Evolutionary conservation across 2,888 invertebrate species (phyloP), one percentile per base, ranked within the genome.

Genomic region (Macaria liturata): DNA sequence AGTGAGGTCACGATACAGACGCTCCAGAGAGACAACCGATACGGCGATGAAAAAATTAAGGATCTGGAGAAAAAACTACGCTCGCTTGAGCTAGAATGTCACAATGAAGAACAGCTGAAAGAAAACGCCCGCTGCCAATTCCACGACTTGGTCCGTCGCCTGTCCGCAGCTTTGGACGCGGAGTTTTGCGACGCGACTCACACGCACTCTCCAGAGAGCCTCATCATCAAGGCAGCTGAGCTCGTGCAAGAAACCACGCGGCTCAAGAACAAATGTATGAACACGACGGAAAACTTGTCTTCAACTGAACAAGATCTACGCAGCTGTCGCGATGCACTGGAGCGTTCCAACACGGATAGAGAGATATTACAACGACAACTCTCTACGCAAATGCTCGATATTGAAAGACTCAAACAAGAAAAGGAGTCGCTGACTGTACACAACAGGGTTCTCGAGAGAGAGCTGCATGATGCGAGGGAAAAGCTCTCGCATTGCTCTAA

Each of bases 151-250:
- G 92, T 96, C 9, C 92, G 95, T 43, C 93, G 96, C 57, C 80
- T 97, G 40, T 95, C 95, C 4, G 93, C 94, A 8, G 95, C 95
- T n/a, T 80, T 97, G 52, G 95, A 95, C 45, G 88, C 94, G 9
- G 95, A 96, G 69, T 93, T 94, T 66, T 94, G 94, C 71, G 96
- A 96, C 61, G 90, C 92, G 43, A 84, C 93, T 0, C 95, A 95
- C 74, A 86, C 93, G 4, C 92, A 94, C 61, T 94, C 95, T 0
- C 93, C 95, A 0, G 96, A 96, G 74, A 93, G 94, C 64, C 92
- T 96, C 4, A 92, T 96, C n/a, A 94, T 95, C 57, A 95, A 96
- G 81, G 95, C 96, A 4, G 93, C 95, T 5, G 96, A 97, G 82
- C 86, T 96, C 20, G 95, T 96, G 31, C 95, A 96, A 78, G 97